Evolutionary conservation across 1,140 invertebrate species (phyloP), one percentile per base, ranked within the genome.

Genomic region (Scaptomyza hsui): DNA sequence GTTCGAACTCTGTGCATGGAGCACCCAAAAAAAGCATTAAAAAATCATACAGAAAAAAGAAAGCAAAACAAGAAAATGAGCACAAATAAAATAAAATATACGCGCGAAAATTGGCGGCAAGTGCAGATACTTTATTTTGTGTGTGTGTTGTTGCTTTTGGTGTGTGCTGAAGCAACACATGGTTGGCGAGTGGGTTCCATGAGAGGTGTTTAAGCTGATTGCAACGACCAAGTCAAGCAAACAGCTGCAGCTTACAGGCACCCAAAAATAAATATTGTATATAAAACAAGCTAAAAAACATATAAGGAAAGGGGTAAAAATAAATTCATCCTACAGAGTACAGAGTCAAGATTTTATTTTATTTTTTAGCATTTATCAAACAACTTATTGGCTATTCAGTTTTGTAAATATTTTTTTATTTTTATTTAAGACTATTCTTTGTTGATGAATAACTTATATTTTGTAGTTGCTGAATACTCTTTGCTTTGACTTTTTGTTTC

Each of bases 171-270:
- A 74, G 81, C 81, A 86, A 86, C 81, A 86, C 70, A 86, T 86
- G 81, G 81, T 86, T 86, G 53, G 44, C 24, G 41, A n/a, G 18
- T 16, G 42, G 21, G 12, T 37, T 19, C 41, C 18, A 10, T 24
- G 67, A 60, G 67, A 63, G 62, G 71, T 78, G 65, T 68, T 85
- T 82, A 79, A 85, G 74, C 79, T 78, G 78, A 75, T 71, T 82
- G 61, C 37, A 42, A 16, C 1, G 16, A 32, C 41, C 61, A 72
- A 76, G 49, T 15, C 37, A 35, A 26, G 52, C 37, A 55, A 55
- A 55, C 52, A 53, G 18, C 51, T 7, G 41, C 41, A 21, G 41
- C 35, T 49, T 16, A 13, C 9, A 45, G 37, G 42, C 15, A 64
- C 18, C 12, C 2, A 9, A 29, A 29, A n/a, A n/a, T n/a, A n/a